Evolutionary conservation across 2,888 invertebrate genomes (phyloP), one percentile per base, ranked within the genome.

Genomic region (Villa cingulata): DNA sequence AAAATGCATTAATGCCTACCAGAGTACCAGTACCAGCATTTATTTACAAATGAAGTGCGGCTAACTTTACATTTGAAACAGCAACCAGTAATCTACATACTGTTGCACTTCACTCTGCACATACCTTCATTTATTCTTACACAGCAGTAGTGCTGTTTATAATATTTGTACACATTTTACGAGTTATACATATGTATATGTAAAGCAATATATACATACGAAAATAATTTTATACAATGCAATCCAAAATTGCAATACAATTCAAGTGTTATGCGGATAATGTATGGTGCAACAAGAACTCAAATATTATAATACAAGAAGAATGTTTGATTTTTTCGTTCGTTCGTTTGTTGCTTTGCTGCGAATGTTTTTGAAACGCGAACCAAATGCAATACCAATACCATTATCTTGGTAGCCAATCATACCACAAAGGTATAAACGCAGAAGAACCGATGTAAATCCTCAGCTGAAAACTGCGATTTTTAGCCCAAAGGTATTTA

Each of bases 321-420:
- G 41, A 37, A 41, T 36, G 37, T 41, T 36, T 37, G 37, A 43
- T n/a, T 37, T n/a, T 29, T n/a, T n/a, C n/a, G 15, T n/a, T 36
- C 17, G 40, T 16, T 18, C 29, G 1, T 32, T 32, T 32, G 29
- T 32, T 32, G 12, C 48, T 48, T 37, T 29, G 20, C 46, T n/a
- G n/a, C n/a, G n/a, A n/a, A n/a, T n/a, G n/a, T n/a, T n/a, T n/a
- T n/a, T n/a, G n/a, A n/a, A n/a, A 46, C 29, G 15, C 6, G 5
- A 49, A 49, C 43, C 48, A 50, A 50, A 43, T 41, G 50, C 43
- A 38, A 50, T 50, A n/a, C n/a, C n/a, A n/a, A n/a, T n/a, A n/a
- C 43, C 46, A 51, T 51, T 51, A 51, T 51, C 48, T 38, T 43
- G 46, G 48, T 51, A 48, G 48, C 48, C 51, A 51, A 51, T 51